Evolutionary conservation across 2,888 invertebrate genomes (phyloP).

Genomic region (Selenia dentaria): DNA sequence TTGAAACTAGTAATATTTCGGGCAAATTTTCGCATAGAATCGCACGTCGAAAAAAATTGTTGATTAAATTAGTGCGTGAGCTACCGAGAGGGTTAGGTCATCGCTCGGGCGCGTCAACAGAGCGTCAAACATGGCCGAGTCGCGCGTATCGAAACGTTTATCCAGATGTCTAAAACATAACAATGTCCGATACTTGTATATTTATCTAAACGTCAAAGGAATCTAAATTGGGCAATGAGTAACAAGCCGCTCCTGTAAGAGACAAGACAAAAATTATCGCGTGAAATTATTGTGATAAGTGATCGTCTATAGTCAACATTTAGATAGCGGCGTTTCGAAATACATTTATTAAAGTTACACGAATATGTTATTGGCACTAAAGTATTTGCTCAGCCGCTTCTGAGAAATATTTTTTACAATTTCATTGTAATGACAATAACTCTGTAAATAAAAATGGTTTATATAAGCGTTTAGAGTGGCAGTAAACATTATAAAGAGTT

Average conservation of each 20-base stretch:
- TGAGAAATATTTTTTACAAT: constrained; percentile 16
- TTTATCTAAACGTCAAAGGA: constrained; percentile 54
- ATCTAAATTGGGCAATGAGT: constrained; percentile 52
- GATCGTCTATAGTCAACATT: constrained; percentile 22
- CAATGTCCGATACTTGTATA: constrained; percentile 43
- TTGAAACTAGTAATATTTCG: too few relatives aligned
- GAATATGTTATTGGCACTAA: constrained; percentile 15
- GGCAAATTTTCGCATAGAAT: too few relatives aligned
- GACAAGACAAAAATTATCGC: constrained; percentile 15
- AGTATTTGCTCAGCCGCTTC: constrained; percentile 17
- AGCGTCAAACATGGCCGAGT: constrained; percentile 4
- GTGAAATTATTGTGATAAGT: constrained; percentile 19
- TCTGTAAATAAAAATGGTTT: not conserved
- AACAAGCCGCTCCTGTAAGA: constrained; percentile 19
- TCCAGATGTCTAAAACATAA: constrained; percentile 64
- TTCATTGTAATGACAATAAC: not conserved
- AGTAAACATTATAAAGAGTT: not conserved
- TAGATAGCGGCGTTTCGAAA: constrained; percentile 17
- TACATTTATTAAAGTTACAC: constrained; percentile 22
- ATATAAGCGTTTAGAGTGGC: not conserved
- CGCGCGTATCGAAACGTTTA: constrained; percentile 33
- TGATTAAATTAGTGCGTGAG: constrained; percentile 19
- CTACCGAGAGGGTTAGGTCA: constrained; percentile 38
- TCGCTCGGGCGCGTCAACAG: constrained; percentile 44
- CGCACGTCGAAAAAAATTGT: constrained; percentile 25